phyloP scores from a whole-genome alignment of 2,888 invertebrate genomes.

The Aproaerema taeniolella region DNA sequence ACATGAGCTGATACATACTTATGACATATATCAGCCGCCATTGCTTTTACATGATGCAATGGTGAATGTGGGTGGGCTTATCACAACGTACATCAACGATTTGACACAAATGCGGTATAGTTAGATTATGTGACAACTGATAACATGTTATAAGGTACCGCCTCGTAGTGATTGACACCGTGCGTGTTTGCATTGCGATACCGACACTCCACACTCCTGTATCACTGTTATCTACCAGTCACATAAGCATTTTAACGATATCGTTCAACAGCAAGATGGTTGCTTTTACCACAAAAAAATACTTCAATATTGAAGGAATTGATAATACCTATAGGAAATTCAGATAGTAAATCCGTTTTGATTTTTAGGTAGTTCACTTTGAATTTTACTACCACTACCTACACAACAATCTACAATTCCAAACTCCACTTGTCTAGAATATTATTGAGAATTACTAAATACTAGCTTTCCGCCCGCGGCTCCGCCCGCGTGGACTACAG shows the following conservation, averaged over 20 bases:
- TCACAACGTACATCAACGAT: constrained; percentile 65
- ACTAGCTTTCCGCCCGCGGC: no score
- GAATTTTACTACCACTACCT: no score
- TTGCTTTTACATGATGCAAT: constrained; percentile 52
- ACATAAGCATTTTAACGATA: constrained; percentile 50
- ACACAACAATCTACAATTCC: no score
- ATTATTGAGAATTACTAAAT: no score
- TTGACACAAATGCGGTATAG: constrained; percentile 75
- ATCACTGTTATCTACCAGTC: constrained; percentile 56
- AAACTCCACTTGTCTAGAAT: no score
- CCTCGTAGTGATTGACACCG: constrained; percentile 69
- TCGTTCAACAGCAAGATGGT: constrained; percentile 38
- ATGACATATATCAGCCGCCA: constrained; percentile 32
- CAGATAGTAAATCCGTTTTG: no score
- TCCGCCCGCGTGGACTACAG: no score
- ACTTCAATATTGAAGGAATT: no score
- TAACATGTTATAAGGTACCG: constrained; percentile 72
- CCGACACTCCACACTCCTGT: constrained; percentile 55
- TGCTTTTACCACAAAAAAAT: constrained; percentile 21
- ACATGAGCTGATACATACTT: no score
- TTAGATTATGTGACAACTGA: constrained; percentile 72
- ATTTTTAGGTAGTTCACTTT: no score
- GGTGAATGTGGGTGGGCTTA: constrained; percentile 70
- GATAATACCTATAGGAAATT: no score
- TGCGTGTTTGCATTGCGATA: constrained; percentile 65